phyloP scores from a whole-genome alignment of 2,888 invertebrate genomes.

The Clostera curtula region DNA sequence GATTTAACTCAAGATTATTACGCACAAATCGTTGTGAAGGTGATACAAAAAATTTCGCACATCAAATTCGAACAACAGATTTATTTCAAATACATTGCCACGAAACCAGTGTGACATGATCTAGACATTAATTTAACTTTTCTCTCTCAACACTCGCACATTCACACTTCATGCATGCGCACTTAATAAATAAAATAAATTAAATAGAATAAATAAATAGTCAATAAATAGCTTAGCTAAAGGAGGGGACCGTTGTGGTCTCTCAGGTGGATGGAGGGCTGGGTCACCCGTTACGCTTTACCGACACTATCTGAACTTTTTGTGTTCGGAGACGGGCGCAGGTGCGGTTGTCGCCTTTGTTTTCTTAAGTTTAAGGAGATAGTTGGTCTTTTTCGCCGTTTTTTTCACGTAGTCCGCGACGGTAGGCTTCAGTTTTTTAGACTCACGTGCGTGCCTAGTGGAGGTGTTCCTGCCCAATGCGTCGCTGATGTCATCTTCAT shows the following conservation, averaged over 20 bases:
- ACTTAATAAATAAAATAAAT: constrained; percentile 78
- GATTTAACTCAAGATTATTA: constrained; percentile 27
- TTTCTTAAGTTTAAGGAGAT: constrained; percentile 70
- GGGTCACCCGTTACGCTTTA: constrained; percentile 42
- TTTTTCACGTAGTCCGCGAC: constrained; percentile 60
- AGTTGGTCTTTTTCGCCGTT: constrained; percentile 65
- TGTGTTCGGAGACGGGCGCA: constrained; percentile 63
- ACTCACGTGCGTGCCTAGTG: constrained; percentile 86
- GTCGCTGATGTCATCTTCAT: constrained; percentile 79
- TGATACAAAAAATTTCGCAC: constrained; percentile 65
- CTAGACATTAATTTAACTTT: constrained; percentile 75
- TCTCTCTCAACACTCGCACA: constrained; percentile 67
- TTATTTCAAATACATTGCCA: constrained; percentile 75
- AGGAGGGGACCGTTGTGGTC: constrained; percentile 62
- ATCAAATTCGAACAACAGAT: constrained; percentile 68
- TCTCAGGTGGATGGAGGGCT: constrained; percentile 64
- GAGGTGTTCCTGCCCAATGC: constrained; percentile 72
- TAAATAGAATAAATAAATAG: constrained; percentile 75
- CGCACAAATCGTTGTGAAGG: constrained; percentile 64
- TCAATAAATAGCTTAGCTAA: constrained; percentile 75
- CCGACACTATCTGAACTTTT: constrained; percentile 74
- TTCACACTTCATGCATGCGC: constrained; percentile 70
- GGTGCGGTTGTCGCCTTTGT: constrained; percentile 67
- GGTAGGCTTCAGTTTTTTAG: constrained; percentile 78
- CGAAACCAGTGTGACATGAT: constrained; percentile 74